phyloP scores from a whole-genome alignment of 2,888 invertebrate species.

The Dryocosmus kuriphilus region DNA sequence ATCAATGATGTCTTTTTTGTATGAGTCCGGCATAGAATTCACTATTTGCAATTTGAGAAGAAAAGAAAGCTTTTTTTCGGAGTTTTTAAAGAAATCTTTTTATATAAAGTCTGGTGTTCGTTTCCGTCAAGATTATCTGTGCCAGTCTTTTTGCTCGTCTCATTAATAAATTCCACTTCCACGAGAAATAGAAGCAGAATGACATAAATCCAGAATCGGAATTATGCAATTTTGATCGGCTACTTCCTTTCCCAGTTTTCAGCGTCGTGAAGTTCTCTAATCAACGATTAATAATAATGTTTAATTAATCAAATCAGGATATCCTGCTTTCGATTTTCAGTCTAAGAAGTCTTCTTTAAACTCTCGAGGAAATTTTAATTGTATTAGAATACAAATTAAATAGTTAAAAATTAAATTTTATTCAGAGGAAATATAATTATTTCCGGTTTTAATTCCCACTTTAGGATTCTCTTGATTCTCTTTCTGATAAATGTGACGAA shows the following conservation, averaged over 20 bases:
- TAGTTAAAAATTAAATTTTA: background rate
- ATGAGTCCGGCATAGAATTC: no score
- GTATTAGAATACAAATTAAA: background rate
- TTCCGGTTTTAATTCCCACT: background rate
- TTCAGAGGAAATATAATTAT: background rate
- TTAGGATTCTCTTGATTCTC: constrained; percentile 46
- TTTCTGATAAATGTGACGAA: constrained; percentile 63
- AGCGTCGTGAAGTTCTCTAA: constrained; percentile 6
- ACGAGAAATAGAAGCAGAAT: constrained; percentile 9
- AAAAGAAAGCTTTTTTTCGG: no score
- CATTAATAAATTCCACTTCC: constrained; percentile 4
- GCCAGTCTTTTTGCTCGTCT: background rate
- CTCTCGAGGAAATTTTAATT: background rate
- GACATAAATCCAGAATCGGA: background rate
- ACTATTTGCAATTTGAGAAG: no score
- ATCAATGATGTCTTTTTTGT: no score
- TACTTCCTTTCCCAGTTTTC: constrained; percentile 11
- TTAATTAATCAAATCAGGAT: constrained; percentile 29
- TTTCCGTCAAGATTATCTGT: background rate
- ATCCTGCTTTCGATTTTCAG: constrained; percentile 7
- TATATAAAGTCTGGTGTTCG: background rate
- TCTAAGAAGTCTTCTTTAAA: background rate
- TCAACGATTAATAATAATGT: constrained; percentile 11
- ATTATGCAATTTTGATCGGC: constrained; percentile 26
- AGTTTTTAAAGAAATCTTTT: background rate